phyloP scores from a whole-genome alignment of 2,797 vertebrate species.

The Sebastes cheni region DNA sequence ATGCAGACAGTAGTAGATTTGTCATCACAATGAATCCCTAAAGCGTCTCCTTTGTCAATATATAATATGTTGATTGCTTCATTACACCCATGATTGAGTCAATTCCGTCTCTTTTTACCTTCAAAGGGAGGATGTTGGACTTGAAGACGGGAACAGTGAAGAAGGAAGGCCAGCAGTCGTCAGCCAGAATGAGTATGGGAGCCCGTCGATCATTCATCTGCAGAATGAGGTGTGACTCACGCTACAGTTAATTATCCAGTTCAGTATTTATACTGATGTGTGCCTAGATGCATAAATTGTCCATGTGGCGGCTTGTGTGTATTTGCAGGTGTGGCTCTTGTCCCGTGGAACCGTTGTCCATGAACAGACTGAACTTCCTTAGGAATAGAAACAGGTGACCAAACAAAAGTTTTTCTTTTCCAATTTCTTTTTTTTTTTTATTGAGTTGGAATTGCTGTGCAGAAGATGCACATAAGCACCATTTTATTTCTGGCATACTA shows the following conservation, averaged over 20 bases:
- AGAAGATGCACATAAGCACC: neutral
- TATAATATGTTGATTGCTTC: neutral
- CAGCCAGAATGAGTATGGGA: constrained; percentile 96
- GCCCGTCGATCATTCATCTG: constrained; percentile 97
- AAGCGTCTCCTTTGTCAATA: neutral
- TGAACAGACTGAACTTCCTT: constrained; percentile 92
- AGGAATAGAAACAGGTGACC: constrained; percentile 91
- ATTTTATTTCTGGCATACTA: neutral
- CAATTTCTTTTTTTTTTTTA: too few relatives aligned
- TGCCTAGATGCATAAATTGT: neutral
- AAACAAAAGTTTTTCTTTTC: neutral
- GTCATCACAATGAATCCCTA: neutral
- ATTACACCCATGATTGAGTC: neutral
- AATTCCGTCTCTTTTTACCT: neutral
- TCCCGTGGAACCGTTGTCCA: constrained; percentile 87
- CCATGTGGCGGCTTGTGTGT: constrained; percentile 61
- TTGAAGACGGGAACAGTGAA: constrained; percentile 98
- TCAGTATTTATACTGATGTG: neutral
- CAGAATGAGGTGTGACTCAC: constrained; percentile 89
- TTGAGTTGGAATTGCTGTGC: neutral
- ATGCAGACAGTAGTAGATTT: neutral
- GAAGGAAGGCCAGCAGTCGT: constrained; percentile 94
- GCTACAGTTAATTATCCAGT: neutral
- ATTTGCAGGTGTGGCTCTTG: constrained; percentile 87
- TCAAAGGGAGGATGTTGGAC: constrained; percentile 92